phyloP scores from a whole-genome alignment of 64 coral and sea anemone species.

The Actinia tenebrosa region DNA sequence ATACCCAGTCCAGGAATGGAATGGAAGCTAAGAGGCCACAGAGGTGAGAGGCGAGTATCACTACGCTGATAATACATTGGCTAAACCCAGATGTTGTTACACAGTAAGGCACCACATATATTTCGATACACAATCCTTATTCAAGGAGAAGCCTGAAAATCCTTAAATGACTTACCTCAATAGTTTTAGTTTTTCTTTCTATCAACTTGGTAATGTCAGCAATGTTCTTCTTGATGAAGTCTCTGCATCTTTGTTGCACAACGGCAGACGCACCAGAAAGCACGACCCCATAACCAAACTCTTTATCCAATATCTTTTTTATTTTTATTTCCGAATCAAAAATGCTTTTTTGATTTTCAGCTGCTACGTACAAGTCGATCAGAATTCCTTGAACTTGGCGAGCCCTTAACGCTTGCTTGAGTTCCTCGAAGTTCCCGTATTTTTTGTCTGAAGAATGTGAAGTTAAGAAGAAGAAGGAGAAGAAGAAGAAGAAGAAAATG shows the following conservation, averaged over 20 bases:
- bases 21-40: too few species aligned
- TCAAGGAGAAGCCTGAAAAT: neutral
- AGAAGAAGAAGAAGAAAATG: neutral
- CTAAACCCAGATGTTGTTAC: too few species aligned
- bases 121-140: neutral
- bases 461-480: too few species aligned
- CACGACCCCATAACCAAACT: constrained; percentile 51
- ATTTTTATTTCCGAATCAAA: constrained; percentile 29
- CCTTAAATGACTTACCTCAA: constrained; percentile 18
- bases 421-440: constrained; percentile 35
- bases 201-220: constrained; percentile 36
- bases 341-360: constrained; percentile 39
- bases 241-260: constrained; percentile 26
- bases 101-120: too few species aligned
- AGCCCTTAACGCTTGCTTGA: constrained; percentile 25
- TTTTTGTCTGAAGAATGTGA: constrained; percentile 13
- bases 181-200: constrained; percentile 22
- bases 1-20: too few species aligned
- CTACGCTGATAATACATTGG: too few species aligned
- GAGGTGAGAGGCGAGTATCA: too few species aligned
- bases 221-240: constrained; percentile 44
- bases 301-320: constrained; percentile 34
- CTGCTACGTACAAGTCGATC: constrained; percentile 50
- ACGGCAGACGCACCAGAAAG: constrained; percentile 31
- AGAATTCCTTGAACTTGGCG: constrained; percentile 51